Base-by-base conservation (phyloP, 35 echinoderm and acorn worm species). In the Apostichopus parvimensis region DNA sequence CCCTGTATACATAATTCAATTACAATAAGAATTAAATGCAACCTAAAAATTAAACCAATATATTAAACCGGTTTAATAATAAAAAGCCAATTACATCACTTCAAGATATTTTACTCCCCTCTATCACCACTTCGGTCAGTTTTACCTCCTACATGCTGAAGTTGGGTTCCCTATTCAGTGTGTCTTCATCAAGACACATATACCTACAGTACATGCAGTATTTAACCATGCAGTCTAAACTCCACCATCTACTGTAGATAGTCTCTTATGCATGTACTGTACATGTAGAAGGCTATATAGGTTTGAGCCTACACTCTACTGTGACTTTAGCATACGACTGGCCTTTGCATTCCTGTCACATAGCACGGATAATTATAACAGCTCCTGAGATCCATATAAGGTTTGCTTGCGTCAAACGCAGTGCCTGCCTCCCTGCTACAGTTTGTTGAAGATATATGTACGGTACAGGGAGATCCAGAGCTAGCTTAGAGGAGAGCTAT, bases 341-440 rank as follows among this genome's bases (percentile, higher is more conserved):
- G 58, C 58, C 71, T 75, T 66, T 68, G 15, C 86, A 88, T 88
- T 88, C 86, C 86, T 72, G 86, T 54, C 86, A 88, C 86, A 88
- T 88, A 88, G 86, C 86, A 88, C 86, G 72, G 86, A 88, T 88
- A 66, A 88, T 88, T 88, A 88, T 88, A 72, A 72, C 86, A 88
- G 86, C 86, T 64, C 58, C 18, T 66, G 86, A 88, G 86, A 66
- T 34, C 86, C 86, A 88, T 88, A 88, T 88, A 88, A 72, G 86
- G 86, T 88, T 88, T 88, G 86, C 86, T 72, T 88, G 86, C 86
- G 86, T 88, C 86, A 88, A 88, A 88, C 86, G 21, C 23, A 54
- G 22, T 72, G 62, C 68, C 25, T 73, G 60, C 25, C 61, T 88
- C 86, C 61, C 62, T 23, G 57, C 61, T 54, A 20, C 18, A 52